phyloP scores from a whole-genome alignment of 2,113 vertebrate genomes.

The Corydoras sp. region DNA sequence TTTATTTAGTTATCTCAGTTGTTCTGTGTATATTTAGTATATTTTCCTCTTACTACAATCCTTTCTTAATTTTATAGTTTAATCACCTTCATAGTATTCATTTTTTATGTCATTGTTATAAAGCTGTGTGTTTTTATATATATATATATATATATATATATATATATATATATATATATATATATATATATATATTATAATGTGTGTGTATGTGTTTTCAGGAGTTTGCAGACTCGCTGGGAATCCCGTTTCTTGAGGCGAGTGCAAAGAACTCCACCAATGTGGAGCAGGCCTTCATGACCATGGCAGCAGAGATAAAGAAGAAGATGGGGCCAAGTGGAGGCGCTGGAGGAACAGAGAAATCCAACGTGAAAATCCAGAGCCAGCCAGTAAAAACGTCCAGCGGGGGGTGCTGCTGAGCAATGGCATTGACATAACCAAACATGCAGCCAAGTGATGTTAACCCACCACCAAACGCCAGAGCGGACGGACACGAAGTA shows the following conservation, averaged over 20 bases:
- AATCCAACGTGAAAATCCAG: conserved; percentile 96
- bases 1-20: too few species aligned
- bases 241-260: conserved; percentile 95
- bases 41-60: too few species aligned
- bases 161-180: too few species aligned
- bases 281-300: conserved; percentile 99
- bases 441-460: conserved; percentile 30
- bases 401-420: conserved; percentile 86
- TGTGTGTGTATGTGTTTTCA: conserved; percentile 44
- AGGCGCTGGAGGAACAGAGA: conserved; percentile 81
- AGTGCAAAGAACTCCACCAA: conserved; percentile 97
- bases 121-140: too few species aligned
- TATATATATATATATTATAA: too few species aligned
- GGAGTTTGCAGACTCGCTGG: conserved; percentile 94
- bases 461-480: conserved; percentile 39
- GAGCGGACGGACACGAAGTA: not conserved
- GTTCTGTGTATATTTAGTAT: too few species aligned
- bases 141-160: too few species aligned
- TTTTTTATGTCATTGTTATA: too few species aligned
- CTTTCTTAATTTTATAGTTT: too few species aligned
- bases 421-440: conserved; percentile 18
- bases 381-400: conserved; percentile 97
- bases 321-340: conserved; percentile 95
- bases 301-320: conserved; percentile 98
- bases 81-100: too few species aligned